Evolutionary conservation across 2,797 vertebrate genomes (phyloP), one percentile per base, ranked within the genome.

Genomic region (Artibeus lituratus): DNA sequence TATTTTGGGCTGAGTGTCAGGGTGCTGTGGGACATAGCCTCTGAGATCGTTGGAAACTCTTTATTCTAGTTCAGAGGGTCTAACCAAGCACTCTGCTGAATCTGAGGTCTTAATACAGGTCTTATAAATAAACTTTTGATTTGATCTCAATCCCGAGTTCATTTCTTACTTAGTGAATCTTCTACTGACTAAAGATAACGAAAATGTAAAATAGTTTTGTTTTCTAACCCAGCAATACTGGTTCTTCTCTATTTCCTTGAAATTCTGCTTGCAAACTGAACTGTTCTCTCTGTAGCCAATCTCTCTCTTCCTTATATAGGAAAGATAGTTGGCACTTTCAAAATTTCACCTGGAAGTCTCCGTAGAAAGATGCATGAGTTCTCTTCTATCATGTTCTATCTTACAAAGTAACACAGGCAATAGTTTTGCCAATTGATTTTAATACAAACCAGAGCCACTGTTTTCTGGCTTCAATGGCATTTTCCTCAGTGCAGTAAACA

Each of bases 61-160:
- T 92, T 96, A 88, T 90, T 97, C 62, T 86, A 76, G 76, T 94
- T 89, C 82, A 92, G 65, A 96, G 76, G 59, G 29, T 95, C 83
- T 82, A 87, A 89, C 85, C 67, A 95, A 76, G 65, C 59, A 82
- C 22, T 96, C 78, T 87, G 90, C 82, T 95, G 95, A 94, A 70
- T 91, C 87, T 88, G 94, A 96, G 82, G 88, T 88, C 39, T 82
- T 97, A 90, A n/a, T n/a, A 93, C 92, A 95, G 94, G 44, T 89
- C 74, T 96, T 91, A 83, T 3, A 93, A 85, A 94, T 55, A 96
- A 62, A 32, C 59, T 62, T 62, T 62, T 29, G 59, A 62, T 32
- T 62, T 62, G 59, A 62, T 62, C 59, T 62, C 59, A 62, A 62
- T 26, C 26, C 26, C 11, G 12, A 62, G 26, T 32, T 78, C 76